phyloP scores from a whole-genome alignment of 2,888 invertebrate species.

The Pachydiplax longipennis region DNA sequence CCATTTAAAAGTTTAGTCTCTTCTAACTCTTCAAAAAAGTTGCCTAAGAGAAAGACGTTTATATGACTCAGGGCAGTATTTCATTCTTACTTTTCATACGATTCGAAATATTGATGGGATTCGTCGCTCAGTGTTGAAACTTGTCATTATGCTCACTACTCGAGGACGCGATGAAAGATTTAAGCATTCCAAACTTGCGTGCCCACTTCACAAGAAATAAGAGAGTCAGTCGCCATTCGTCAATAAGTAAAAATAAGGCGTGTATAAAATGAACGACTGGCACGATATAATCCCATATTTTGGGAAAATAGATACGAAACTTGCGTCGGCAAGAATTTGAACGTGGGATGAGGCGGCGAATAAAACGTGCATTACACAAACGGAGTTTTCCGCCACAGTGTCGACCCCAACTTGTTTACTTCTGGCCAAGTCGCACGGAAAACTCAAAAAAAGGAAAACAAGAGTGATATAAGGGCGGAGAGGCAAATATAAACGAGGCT shows the following conservation, averaged over 20 bases:
- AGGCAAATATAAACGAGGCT: background rate
- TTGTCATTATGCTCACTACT: too few species aligned
- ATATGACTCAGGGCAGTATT: too few species aligned
- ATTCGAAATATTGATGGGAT: too few species aligned
- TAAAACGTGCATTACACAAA: background rate
- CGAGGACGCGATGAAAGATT: background rate
- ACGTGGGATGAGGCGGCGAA: background rate
- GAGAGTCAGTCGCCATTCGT: too few species aligned
- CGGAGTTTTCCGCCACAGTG: background rate
- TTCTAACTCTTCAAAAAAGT: too few species aligned
- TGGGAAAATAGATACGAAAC: background rate
- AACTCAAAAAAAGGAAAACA: background rate
- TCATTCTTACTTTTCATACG: too few species aligned
- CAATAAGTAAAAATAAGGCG: too few species aligned
- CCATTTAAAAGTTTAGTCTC: too few species aligned
- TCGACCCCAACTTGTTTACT: background rate
- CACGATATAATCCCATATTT: background rate
- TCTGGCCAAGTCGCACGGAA: background rate
- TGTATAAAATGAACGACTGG: too few species aligned
- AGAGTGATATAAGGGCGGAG: background rate
- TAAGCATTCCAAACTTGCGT: background rate
- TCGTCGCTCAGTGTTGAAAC: too few species aligned
- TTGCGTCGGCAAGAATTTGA: background rate
- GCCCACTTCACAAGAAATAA: background rate
- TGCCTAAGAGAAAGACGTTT: too few species aligned